Percentiles rank a stretch among this genome's conserved stretches.
Conservation (phyloP, 2,113 vertebrate species). For the Hypocryptadius cinnamomeus region DNA sequence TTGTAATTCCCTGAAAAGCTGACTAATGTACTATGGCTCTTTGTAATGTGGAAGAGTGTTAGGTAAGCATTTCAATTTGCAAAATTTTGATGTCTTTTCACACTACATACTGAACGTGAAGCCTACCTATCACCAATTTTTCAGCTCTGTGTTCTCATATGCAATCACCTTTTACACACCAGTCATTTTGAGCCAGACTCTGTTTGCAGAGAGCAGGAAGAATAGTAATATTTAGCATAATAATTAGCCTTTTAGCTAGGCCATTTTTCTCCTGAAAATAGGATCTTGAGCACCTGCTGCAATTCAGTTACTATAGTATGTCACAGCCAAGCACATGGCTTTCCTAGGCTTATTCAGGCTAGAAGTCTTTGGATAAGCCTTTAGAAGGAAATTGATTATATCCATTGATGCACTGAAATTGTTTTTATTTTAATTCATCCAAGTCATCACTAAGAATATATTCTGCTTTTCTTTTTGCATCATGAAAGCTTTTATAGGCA, state of each 20-base stretch:
- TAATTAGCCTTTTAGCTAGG: background rate
- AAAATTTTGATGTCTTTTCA: background rate
- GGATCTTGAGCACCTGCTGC: background rate
- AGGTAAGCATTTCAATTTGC: background rate
- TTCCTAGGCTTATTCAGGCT: background rate
- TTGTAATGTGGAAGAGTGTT: background rate
- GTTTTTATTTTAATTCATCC: constrained; percentile 7
- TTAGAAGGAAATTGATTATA: background rate
- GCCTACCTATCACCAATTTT: background rate
- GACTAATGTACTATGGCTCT: background rate
- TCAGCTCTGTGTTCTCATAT: background rate
- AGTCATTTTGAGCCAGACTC: background rate
- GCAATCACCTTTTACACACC: background rate
- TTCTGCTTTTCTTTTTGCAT: background rate
- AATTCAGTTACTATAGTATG: background rate
- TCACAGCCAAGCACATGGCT: background rate
- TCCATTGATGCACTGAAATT: background rate
- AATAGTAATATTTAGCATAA: background rate
- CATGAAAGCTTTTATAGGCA: background rate
- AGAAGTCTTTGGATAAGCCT: background rate
- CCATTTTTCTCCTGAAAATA: background rate
- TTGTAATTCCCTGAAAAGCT: background rate
- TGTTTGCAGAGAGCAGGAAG: background rate
- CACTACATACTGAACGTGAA: background rate
- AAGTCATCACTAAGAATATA: background rate